Percentiles rank a stretch among this genome's conserved stretches.
phyloP scores from a whole-genome alignment of 2,888 invertebrate genomes.

The Hydrotaea diabolus region DNA sequence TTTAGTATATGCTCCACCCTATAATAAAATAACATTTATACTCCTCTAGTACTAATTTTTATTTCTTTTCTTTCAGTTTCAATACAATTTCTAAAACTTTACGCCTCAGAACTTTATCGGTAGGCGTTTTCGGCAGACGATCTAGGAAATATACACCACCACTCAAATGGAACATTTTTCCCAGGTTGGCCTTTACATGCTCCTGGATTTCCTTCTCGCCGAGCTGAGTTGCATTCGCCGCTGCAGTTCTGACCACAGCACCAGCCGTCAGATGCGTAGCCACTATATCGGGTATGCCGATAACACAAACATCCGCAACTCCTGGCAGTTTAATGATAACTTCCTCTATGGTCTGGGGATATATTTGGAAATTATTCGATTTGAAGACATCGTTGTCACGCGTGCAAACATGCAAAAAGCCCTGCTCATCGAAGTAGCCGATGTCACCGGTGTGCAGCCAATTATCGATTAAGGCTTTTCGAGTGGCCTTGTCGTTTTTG shows the following conservation, averaged over 20 bases:
- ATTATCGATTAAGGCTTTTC: slow-evolving; percentile 68
- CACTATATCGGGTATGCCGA: slow-evolving; percentile 73
- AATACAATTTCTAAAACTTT: slow-evolving; percentile 69
- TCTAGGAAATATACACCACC: slow-evolving; percentile 77
- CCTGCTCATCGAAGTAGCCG: slow-evolving; percentile 77
- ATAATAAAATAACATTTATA: too few relatives aligned
- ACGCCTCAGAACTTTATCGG: slow-evolving; percentile 75
- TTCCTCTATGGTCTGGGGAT: slow-evolving; percentile 77
- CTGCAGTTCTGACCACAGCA: slow-evolving; percentile 74
- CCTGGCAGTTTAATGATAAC: slow-evolving; percentile 73
- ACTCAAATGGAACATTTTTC: slow-evolving; percentile 73
- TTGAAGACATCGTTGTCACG: slow-evolving; percentile 77
- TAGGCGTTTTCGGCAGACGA: slow-evolving; percentile 75
- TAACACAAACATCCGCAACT: slow-evolving; percentile 74
- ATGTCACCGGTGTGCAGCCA: slow-evolving; percentile 77
- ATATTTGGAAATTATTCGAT: slow-evolving; percentile 74
- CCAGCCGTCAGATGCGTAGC: slow-evolving; percentile 75
- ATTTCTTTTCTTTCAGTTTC: neutral
- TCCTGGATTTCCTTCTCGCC: slow-evolving; percentile 70
- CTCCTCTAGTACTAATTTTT: too few relatives aligned
- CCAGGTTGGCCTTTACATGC: slow-evolving; percentile 71
- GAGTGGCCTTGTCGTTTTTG: slow-evolving; percentile 72
- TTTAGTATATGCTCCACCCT: too few relatives aligned
- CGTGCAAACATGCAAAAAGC: slow-evolving; percentile 73
- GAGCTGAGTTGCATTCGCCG: slow-evolving; percentile 52